Evolutionary conservation across 2,797 vertebrate species (phyloP), one percentile per base, ranked within the genome.

Genomic region (Onychomys torridus): DNA sequence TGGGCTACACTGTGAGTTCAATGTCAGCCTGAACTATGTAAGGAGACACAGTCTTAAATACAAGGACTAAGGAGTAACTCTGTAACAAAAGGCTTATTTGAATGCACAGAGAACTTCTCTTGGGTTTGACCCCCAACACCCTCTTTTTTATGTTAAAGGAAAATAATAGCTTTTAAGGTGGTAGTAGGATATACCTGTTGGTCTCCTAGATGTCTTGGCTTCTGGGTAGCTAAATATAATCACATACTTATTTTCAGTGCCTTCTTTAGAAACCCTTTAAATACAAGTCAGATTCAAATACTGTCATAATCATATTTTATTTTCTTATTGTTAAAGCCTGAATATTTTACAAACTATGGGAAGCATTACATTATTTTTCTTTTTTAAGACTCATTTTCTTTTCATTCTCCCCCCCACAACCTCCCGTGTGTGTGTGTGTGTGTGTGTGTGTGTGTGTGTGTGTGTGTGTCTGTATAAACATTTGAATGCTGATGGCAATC

Each of bases 221-320:
- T 94, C 86, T 87, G 2, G n/a, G 23, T 40, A 76, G 49, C 7
- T 67, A 84, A 90, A 84, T 73, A 78, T 6, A 85, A 73, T 67
- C 52, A 37, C 29, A 57, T 59, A 63, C 10, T 76, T 40, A 69
- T 61, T 76, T 37, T 82, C 67, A 34, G 43, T 63, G 69, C 61
- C 78, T 32, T 67, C 55, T 94, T 82, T 82, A 95, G 37, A 91
- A 77, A 91, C 25, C 13, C 37, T 34, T 5, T 52, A 91, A 77
- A 69, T n/a, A 21, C 21, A 73, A 12, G 12, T 90, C n/a, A 73
- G 12, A 93, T 79, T 79, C 63, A 92, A 92, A 88, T 34, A 69
- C 21, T 46, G 4, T 40, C 71, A 67, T 40, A 85, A 69, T 21
- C 59, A 5, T 55, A 57, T 89, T 57, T 93, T 91, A 19, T 37